These are phyloP conservation scores for Drosophila pseudotalamancana DNA, from an alignment of 2,888 invertebrate species.

Conservation along the genomic window DNA sequence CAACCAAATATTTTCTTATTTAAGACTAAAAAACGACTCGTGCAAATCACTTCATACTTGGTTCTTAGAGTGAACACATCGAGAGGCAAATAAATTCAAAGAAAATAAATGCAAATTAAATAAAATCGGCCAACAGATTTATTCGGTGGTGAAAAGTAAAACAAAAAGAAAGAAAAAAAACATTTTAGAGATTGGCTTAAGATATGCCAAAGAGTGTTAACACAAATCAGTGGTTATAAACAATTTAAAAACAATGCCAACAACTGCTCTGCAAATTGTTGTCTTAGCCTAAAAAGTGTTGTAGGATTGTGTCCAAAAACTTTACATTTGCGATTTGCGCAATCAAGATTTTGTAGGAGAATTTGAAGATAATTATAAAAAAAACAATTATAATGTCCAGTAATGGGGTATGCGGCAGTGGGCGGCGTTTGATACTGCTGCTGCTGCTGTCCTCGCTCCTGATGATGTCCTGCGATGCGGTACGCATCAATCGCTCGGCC, in stretches of 20 bases:
- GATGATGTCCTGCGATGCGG: constrained; percentile 51
- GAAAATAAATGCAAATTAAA: constrained; percentile 33
- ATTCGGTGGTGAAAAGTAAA: constrained; percentile 4
- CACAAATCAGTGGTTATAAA: constrained; percentile 5
- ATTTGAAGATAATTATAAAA: no score
- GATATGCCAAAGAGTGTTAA: background rate
- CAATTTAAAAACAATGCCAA: constrained; percentile 22
- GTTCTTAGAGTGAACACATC: constrained; percentile 84
- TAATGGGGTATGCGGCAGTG: constrained; percentile 26
- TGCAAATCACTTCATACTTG: constrained; percentile 85
- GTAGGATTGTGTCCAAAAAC: constrained; percentile 11
- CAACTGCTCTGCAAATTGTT: background rate
- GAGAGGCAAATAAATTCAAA: constrained; percentile 52
- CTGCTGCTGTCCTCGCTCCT: constrained; percentile 47
- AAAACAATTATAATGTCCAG: constrained; percentile 40
- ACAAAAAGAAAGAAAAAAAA: background rate
- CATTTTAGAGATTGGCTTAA: constrained; percentile 2
- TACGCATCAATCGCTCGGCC: constrained; percentile 70
- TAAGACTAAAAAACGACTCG: constrained; percentile 84
- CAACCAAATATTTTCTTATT: constrained; percentile 83
- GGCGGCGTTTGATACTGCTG: constrained; percentile 36
- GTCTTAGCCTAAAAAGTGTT: constrained; percentile 8
- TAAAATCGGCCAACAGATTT: constrained; percentile 17
- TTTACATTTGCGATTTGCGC: background rate
- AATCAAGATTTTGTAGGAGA: no score